phyloP scores from a whole-genome alignment of 2,888 invertebrate genomes.

The Pristionchus exspectatus region DNA sequence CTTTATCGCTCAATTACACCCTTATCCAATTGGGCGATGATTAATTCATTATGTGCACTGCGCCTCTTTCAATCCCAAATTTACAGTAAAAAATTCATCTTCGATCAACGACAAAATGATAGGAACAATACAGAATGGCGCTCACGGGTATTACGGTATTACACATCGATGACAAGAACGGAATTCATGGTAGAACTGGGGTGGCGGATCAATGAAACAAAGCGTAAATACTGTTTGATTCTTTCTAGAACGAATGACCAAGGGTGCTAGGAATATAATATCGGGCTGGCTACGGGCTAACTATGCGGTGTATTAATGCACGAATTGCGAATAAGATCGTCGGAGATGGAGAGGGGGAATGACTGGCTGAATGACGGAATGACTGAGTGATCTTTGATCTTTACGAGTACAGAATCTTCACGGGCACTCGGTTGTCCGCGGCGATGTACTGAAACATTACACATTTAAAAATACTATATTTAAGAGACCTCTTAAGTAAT shows the following conservation, averaged over 20 bases:
- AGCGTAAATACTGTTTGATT: not conserved
- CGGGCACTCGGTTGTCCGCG: constrained; percentile 37
- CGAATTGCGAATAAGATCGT: not conserved
- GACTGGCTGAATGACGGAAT: no score
- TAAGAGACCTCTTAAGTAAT: not conserved
- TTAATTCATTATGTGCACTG: not conserved
- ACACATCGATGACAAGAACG: constrained; percentile 43
- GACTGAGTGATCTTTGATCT: not conserved
- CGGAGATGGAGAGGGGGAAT: not conserved
- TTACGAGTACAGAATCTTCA: constrained; percentile 50
- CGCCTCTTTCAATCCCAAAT: not conserved
- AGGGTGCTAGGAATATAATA: constrained; percentile 1
- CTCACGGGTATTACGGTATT: constrained; percentile 34
- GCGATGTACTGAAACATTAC: constrained; percentile 22
- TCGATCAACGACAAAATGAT: not conserved
- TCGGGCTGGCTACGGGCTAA: constrained; percentile 9
- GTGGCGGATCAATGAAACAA: not conserved
- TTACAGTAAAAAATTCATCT: constrained; percentile 4
- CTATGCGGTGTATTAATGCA: constrained; percentile 21
- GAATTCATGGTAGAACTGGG: constrained; percentile 22
- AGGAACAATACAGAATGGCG: not conserved
- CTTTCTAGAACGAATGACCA: not conserved
- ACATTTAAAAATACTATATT: not conserved
- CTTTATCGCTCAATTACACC: not conserved
- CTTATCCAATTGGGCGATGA: not conserved